Base-by-base conservation (phyloP, 2,113 vertebrate genomes). In the Puffinus mauretanicus region DNA sequence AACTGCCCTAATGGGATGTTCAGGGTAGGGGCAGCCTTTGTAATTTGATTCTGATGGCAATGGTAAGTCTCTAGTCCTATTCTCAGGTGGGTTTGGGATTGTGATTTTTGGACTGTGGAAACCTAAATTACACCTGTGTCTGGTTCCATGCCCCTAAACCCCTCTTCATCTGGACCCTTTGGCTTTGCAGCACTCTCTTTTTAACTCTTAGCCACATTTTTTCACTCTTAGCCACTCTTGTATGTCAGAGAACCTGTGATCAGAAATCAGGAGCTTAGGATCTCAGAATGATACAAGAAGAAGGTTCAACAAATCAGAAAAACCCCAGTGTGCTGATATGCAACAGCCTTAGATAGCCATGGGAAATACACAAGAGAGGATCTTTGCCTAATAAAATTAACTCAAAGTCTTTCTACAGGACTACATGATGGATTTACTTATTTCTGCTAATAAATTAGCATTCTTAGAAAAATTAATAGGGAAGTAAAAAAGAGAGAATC, bases 271-370 rank as follows among this genome's bases (percentile, higher is more conserved):
- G 22, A 82, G 10, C 4, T 58, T 25, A 51, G 13, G 47, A 64
- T 65, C 32, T 71, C 44, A 47, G 17, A 58, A 40, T n/a, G 24
- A 27, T 83, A 26, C 24, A 60, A 12, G 32, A 65, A 30, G 19
- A 71, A 65, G 4, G 7, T 26, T 88, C 20, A 65, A n/a, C 2
- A 46, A 71, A 21, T 60, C 51, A 78, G 65, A 77, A 71, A 82
- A 71, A 9, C 0, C 1, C 2, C 22, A 32, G 12, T 42, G 36
- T 42, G 12, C 5, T 34, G 27, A 62, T 69, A 47, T 22, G 19
- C 16, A 85, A 51, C 30, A 49, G 44, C 12, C 32, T 86, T 65
- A 72, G 22, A 25, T 30, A 72, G n/a, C 9, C 14, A 27, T 30
- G 21, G 17, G 32, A 71, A 79, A 72, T 44, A 20, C 10, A 25